These are phyloP conservation scores for Sebastes cheni DNA, from an alignment of 2,797 vertebrate species.

Conservation along the genomic window DNA sequence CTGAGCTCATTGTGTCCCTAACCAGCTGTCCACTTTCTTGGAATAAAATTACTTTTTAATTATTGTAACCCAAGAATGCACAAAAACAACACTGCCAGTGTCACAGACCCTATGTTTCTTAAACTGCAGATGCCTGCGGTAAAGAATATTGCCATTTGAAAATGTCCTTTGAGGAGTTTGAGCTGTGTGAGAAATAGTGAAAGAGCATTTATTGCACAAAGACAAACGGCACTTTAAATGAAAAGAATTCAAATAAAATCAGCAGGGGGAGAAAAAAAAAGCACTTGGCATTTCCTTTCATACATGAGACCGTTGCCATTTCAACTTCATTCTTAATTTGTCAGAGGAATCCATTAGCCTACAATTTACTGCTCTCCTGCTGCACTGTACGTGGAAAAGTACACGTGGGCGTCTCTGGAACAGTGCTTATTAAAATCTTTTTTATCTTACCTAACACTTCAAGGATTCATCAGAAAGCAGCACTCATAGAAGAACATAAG, in stretches of 20 bases:
- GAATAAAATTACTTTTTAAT: not conserved
- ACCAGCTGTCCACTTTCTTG: not conserved
- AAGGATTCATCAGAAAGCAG: slow-evolving; percentile 42
- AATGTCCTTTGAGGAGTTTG: not conserved
- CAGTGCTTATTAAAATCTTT: slow-evolving; percentile 62
- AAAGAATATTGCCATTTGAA: not conserved
- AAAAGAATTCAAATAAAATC: not conserved
- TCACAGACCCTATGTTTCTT: not conserved
- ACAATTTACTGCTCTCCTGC: slow-evolving; percentile 49
- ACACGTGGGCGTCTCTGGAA: slow-evolving; percentile 47
- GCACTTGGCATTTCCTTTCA: slow-evolving; percentile 33
- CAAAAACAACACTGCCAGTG: not conserved
- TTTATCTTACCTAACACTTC: slow-evolving; percentile 55
- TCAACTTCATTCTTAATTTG: slow-evolving; percentile 49
- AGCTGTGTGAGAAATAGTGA: not conserved
- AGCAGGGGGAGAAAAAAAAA: slow-evolving; percentile 1
- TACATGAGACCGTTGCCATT: slow-evolving; percentile 25
- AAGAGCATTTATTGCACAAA: not conserved
- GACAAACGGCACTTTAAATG: slow-evolving; percentile 11
- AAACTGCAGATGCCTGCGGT: not conserved
- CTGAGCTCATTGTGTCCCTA: not conserved
- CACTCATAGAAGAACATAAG: slow-evolving; percentile 17
- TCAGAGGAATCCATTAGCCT: slow-evolving; percentile 61
- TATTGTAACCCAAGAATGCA: not conserved
- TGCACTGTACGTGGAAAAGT: slow-evolving; percentile 29